Base-by-base conservation (phyloP, 2,113 vertebrate genomes). In the Larimichthys crocea region DNA sequence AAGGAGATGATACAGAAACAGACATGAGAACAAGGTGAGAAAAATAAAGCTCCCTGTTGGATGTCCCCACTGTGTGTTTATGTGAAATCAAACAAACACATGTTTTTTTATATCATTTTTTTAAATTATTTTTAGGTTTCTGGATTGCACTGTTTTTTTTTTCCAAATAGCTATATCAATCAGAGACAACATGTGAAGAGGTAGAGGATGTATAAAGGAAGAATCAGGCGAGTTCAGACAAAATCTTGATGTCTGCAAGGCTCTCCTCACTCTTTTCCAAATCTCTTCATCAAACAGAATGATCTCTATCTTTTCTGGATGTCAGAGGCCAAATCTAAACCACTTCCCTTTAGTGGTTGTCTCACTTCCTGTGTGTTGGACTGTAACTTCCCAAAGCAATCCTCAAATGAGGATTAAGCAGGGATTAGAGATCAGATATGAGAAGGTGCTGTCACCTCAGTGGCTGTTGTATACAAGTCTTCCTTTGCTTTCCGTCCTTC, bases 401-500 rank as follows among this genome's bases (percentile, higher is more conserved):
- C 66, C 71, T 84, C 64, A 69, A 73, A 79, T 80, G 53, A 75
- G 87, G 85, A 87, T 93, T 86, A 91, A 82, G 53, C 29, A 62
- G 70, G 85, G 86, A 89, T 92, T 85, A 85, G 76, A 86, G 66
- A 84, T 70, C 62, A 76, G 74, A 90, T 90, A 80, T 64, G 79
- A 73, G 74, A 78, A 35, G 64, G 56, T 29, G 59, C 64, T 44
- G 65, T 84, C 86, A 55, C 73, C 40, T 74, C 50, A 57, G 16
- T 31, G 55, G 62, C 49, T 24, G 29, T 55, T 80, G 52, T 74
- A 64, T 12, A 62, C 19, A 78, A 56, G 49, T 74, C 20, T 42
- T 59, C 29, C 9, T 35, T 50, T 46, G 12, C 59, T 72, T 50
- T 52, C 4, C 55, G 12, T 49, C 40, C 9, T 26, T 78, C 52